Conservation (phyloP, 2,113 vertebrate genomes). For the Macquaria ambigua region DNA sequence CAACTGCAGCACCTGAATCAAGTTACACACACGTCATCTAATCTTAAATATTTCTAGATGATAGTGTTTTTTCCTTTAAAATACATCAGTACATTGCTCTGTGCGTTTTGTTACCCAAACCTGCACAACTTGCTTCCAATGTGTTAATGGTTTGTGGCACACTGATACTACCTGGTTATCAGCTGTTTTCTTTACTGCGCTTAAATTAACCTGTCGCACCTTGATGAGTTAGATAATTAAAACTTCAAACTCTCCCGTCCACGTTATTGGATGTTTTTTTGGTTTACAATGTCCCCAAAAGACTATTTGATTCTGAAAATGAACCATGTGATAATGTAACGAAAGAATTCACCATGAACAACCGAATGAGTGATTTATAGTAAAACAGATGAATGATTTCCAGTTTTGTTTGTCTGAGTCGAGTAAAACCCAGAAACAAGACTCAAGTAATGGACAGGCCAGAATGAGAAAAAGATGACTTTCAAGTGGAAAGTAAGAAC, state of each 20-base stretch:
- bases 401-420: background rate
- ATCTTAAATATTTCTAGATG: background rate
- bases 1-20: background rate
- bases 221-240: background rate
- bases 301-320: background rate
- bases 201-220: background rate
- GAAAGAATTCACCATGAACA: background rate
- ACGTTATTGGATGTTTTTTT: background rate
- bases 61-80: background rate
- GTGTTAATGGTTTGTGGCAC: background rate
- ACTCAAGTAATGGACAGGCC: background rate
- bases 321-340: background rate
- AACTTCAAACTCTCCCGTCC: too few relatives aligned
- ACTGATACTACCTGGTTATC: background rate
- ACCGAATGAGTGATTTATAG: background rate
- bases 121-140: background rate
- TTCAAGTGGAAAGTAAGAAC: background rate
- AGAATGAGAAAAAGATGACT: background rate
- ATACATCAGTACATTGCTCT: background rate
- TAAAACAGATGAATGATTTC: constrained; percentile 1
- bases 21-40: background rate
- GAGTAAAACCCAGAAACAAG: background rate
- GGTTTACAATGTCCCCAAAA: background rate
- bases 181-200: background rate
- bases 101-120: background rate